Conservation (phyloP, 2,888 invertebrate genomes). For the Melieria picta region DNA sequence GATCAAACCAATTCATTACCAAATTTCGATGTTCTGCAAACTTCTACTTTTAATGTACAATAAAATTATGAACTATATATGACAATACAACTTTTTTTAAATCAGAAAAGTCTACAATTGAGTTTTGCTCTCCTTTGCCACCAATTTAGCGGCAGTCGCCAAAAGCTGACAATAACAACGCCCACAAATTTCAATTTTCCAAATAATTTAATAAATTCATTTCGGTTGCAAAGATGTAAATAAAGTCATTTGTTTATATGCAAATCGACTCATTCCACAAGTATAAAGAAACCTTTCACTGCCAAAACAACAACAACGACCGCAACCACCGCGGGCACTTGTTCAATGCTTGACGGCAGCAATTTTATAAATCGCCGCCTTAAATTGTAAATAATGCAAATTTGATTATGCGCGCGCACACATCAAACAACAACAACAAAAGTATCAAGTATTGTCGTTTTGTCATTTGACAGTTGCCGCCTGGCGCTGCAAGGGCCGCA, state of each 20-base stretch:
- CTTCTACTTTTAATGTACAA: no score
- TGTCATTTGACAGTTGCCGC: constrained; percentile 23
- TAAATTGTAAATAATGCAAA: constrained; percentile 52
- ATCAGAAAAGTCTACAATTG: no score
- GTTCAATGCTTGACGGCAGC: background rate
- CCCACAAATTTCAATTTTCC: constrained; percentile 14
- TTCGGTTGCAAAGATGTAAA: constrained; percentile 6
- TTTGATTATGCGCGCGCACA: constrained; percentile 45
- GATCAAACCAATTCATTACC: no score
- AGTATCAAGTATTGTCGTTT: constrained; percentile 1
- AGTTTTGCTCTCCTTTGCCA: no score
- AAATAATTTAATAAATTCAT: constrained; percentile 27
- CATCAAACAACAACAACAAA: constrained; percentile 24
- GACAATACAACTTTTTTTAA: no score
- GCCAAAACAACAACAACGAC: background rate
- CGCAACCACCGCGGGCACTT: background rate
- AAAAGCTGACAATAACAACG: background rate
- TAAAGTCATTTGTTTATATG: constrained; percentile 24
- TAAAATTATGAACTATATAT: no score
- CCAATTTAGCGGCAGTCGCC: no score
- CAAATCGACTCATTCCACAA: constrained; percentile 14
- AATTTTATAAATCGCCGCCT: constrained; percentile 30
- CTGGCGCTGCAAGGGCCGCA: constrained; percentile 24
- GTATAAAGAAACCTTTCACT: background rate
- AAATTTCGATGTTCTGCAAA: no score